phyloP scores from a whole-genome alignment of 2,113 vertebrate species.

The Gavia stellata region DNA sequence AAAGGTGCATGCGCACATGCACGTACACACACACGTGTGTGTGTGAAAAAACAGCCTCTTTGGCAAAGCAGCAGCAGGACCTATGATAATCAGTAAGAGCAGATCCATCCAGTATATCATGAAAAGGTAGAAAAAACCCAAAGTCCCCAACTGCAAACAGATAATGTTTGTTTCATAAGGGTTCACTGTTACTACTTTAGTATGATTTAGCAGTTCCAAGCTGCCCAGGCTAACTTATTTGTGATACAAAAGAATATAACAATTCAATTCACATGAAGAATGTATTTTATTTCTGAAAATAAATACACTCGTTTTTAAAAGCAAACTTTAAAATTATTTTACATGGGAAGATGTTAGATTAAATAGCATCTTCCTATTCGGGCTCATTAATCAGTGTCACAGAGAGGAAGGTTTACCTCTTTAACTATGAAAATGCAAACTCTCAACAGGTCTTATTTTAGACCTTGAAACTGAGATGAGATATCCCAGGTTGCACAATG shows the following conservation, averaged over 20 bases:
- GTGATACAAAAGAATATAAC: not conserved
- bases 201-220: not conserved
- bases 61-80: not conserved
- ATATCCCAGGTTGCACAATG: not conserved
- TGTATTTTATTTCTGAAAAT: not conserved
- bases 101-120: not conserved
- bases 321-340: not conserved
- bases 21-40: rapidly evolving
- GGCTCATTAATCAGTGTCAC: not conserved
- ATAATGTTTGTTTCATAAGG: not conserved
- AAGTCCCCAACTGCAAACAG: not conserved
- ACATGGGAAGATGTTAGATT: not conserved
- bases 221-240: not conserved
- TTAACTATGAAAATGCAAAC: not conserved
- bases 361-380: not conserved
- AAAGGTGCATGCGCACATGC: rapidly evolving
- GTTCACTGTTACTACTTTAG: not conserved
- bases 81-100: not conserved
- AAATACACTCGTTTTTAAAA: not conserved
- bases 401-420: not conserved
- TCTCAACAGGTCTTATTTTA: not conserved
- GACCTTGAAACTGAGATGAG: not conserved
- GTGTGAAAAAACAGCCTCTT: not conserved
- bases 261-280: not conserved
- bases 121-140: not conserved